These are phyloP conservation scores for Matsumurasca onukii DNA, from an alignment of 1,140 invertebrate genomes.

Conservation along the genomic window DNA sequence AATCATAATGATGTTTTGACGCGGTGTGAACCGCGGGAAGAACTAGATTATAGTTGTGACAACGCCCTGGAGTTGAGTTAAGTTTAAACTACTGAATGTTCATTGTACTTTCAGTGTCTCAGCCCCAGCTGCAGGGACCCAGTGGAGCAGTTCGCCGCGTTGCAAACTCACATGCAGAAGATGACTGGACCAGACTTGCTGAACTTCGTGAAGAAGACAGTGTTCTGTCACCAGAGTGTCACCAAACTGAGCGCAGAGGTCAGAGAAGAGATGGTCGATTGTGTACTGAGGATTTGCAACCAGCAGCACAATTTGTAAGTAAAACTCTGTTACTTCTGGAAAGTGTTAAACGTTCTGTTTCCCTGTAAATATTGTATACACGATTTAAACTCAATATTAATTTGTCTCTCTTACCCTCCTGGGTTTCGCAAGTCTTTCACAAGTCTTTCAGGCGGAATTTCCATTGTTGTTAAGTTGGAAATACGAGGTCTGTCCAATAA, in stretches of 20 bases:
- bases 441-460: no score
- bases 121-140: neutral
- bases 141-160: neutral
- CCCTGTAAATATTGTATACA: neutral
- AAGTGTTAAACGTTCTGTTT: no score
- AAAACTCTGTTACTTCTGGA: no score
- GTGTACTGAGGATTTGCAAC: neutral
- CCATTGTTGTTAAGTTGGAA: no score
- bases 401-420: no score
- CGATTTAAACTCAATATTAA: neutral
- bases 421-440: no score
- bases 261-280: neutral
- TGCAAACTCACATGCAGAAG: slow-evolving; percentile 2
- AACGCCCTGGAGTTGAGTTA: no score
- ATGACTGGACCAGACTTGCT: slow-evolving; percentile 2
- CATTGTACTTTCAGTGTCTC: slow-evolving; percentile 8
- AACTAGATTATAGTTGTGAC: no score
- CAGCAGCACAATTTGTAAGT: neutral
- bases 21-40: no score
- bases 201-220: neutral
- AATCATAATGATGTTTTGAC: no score
- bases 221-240: slow-evolving; percentile 26
- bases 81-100: no score
- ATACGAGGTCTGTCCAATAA: no score
- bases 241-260: neutral